Conservation (phyloP, 2,888 invertebrate genomes). For the Apamea epomidion region DNA sequence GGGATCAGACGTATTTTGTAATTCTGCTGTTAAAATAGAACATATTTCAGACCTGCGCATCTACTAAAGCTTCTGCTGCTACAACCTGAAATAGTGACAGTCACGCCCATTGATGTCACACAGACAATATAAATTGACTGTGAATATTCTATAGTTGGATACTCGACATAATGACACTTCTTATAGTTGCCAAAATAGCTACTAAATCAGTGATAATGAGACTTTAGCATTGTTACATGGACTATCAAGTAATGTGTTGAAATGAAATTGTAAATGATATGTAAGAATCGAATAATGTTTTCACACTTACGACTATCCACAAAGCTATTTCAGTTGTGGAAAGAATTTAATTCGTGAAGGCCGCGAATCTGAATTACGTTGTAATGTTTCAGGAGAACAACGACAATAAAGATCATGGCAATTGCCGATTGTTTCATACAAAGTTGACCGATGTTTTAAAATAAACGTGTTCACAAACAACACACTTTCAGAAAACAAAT, state of each 20-base stretch:
- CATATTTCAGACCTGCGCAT: slow-evolving; percentile 39
- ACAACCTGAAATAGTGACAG: slow-evolving; percentile 58
- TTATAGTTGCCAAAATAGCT: slow-evolving; percentile 70
- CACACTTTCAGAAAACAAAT: slow-evolving; percentile 12
- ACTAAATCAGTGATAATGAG: slow-evolving; percentile 61
- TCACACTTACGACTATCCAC: slow-evolving; percentile 39
- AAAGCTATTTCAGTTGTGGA: slow-evolving; percentile 54
- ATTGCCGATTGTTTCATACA: slow-evolving; percentile 29
- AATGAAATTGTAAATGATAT: slow-evolving; percentile 50
- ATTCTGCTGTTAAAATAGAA: slow-evolving; percentile 36
- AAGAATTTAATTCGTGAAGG: slow-evolving; percentile 46
- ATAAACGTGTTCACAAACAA: slow-evolving; percentile 23
- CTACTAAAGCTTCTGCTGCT: slow-evolving; percentile 46
- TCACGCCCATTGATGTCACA: slow-evolving; percentile 63
- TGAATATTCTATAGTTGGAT: slow-evolving; percentile 58
- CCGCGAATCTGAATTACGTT: background rate
- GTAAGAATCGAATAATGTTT: slow-evolving; percentile 49
- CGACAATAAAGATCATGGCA: background rate
- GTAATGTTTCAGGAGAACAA: slow-evolving; percentile 1
- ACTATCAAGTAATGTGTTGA: slow-evolving; percentile 48
- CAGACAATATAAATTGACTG: slow-evolving; percentile 67
- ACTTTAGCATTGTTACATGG: slow-evolving; percentile 48
- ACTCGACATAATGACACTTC: slow-evolving; percentile 60
- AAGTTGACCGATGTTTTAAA: slow-evolving; percentile 16
- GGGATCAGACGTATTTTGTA: slow-evolving; percentile 34